A percentile compares a stretch with the other conserved stretches of the same genome.
These are phyloP conservation scores for Meteorus cinctellus DNA, from an alignment of 2,888 invertebrate genomes.

Conservation along the genomic window DNA sequence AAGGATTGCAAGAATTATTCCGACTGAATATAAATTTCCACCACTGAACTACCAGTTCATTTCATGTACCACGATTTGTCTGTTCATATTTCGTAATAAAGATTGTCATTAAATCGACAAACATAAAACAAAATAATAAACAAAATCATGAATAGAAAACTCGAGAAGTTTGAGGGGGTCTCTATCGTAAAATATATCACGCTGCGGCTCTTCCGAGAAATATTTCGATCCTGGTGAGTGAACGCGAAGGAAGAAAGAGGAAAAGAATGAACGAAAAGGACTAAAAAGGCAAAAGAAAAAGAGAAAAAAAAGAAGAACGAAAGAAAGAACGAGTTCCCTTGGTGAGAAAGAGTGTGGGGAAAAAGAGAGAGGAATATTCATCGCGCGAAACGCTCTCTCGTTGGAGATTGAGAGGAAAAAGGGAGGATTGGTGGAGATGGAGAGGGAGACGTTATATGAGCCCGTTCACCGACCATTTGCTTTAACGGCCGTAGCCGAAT, in stretches of 20 bases:
- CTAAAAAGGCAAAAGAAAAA: constrained; percentile 22
- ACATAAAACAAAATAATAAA: neutral
- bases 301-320: constrained; percentile 33
- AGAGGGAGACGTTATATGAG: constrained; percentile 46
- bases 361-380: constrained; percentile 42
- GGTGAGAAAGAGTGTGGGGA: constrained; percentile 41
- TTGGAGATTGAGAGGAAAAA: constrained; percentile 26
- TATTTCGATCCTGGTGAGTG: constrained; percentile 29
- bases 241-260: constrained; percentile 22
- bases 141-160: constrained; percentile 31
- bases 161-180: constrained; percentile 32
- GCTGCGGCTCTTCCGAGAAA: constrained; percentile 30
- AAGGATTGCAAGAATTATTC: neutral
- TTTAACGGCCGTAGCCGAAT: constrained; percentile 63
- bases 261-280: constrained; percentile 25
- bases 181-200: constrained; percentile 37
- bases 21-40: no score
- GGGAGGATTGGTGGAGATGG: constrained; percentile 20
- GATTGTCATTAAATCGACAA: neutral
- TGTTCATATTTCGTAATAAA: neutral
- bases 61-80: neutral
- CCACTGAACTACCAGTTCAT: neutral
- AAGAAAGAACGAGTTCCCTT: constrained; percentile 50
- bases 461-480: constrained; percentile 60
- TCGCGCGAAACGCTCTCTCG: constrained; percentile 46